phyloP scores from a whole-genome alignment of 1,140 invertebrate species.

The Augochlora pura region DNA sequence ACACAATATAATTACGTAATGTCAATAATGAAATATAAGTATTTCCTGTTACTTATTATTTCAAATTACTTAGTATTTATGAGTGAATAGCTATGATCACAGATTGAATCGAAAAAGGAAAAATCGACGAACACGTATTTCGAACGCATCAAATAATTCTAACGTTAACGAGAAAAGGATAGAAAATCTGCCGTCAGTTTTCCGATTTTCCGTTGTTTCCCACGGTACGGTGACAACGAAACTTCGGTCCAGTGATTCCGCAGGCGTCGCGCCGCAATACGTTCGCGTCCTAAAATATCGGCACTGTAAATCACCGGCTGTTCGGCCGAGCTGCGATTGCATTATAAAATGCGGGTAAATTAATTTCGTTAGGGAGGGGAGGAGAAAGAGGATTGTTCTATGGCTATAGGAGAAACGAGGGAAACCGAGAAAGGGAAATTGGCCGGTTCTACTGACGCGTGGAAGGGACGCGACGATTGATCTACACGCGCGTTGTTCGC shows the following conservation, averaged over 20 bases:
- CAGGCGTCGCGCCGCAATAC: not conserved
- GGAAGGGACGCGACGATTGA: constrained; percentile 44
- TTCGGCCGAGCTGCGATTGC: constrained; percentile 63
- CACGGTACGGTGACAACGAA: not conserved
- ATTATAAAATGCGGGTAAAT: constrained; percentile 75
- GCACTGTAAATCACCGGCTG: constrained; percentile 66
- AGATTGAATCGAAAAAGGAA: too few species aligned
- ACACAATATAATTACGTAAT: too few species aligned
- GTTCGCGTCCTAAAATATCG: constrained; percentile 62
- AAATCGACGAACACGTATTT: too few species aligned
- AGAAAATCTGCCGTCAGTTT: not conserved
- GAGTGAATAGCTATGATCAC: too few species aligned
- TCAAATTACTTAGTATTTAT: too few species aligned
- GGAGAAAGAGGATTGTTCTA: not conserved
- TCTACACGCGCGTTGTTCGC: constrained; percentile 51
- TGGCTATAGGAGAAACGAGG: not conserved
- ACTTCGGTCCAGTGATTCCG: constrained; percentile 9
- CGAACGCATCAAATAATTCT: too few species aligned
- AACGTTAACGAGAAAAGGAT: too few species aligned
- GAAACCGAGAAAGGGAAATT: not conserved
- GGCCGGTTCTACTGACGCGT: not conserved
- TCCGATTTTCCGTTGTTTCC: not conserved
- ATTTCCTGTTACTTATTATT: too few species aligned
- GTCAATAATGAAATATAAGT: too few species aligned
- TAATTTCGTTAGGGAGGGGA: constrained; percentile 71